Evolutionary conservation across 2,113 vertebrate species (phyloP).

Genomic region (Albula glossodonta): DNA sequence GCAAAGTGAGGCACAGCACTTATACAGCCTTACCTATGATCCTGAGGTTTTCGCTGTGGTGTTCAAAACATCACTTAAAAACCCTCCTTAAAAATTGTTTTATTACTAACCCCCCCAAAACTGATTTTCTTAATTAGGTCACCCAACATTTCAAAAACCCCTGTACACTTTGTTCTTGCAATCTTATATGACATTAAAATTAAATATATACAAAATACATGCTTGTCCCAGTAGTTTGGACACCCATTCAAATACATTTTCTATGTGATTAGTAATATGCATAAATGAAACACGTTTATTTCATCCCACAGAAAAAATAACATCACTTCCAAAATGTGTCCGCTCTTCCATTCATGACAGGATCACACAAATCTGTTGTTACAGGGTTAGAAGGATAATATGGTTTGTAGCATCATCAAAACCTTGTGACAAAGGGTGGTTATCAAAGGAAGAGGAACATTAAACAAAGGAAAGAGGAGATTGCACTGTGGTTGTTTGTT

Average conservation of each 20-base stretch:
- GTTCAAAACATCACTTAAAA: too few relatives aligned
- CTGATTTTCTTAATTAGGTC: neutral
- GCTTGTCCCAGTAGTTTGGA: neutral
- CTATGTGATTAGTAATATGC: neutral
- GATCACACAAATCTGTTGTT: neutral
- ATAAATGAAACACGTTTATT: neutral
- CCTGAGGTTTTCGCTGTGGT: too few relatives aligned
- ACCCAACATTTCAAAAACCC: neutral
- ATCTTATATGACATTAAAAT: neutral
- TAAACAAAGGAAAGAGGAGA: conserved; percentile 26
- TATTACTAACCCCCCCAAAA: neutral
- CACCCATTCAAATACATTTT: neutral
- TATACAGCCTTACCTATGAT: neutral
- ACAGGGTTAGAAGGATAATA: neutral
- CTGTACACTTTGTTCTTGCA: neutral
- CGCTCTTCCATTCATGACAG: neutral
- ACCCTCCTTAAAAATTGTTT: too few relatives aligned
- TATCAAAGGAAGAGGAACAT: conserved; percentile 24
- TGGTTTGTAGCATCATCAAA: neutral
- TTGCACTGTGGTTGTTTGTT: conserved; percentile 50
- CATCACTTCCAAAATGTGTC: neutral
- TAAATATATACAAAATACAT: neutral
- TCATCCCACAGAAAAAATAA: neutral
- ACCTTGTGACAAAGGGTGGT: neutral
- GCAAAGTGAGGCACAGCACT: neutral